Evolutionary conservation across 2,113 vertebrate species (phyloP), one percentile per base, ranked within the genome.

Genomic region (Theristicus caerulescens): DNA sequence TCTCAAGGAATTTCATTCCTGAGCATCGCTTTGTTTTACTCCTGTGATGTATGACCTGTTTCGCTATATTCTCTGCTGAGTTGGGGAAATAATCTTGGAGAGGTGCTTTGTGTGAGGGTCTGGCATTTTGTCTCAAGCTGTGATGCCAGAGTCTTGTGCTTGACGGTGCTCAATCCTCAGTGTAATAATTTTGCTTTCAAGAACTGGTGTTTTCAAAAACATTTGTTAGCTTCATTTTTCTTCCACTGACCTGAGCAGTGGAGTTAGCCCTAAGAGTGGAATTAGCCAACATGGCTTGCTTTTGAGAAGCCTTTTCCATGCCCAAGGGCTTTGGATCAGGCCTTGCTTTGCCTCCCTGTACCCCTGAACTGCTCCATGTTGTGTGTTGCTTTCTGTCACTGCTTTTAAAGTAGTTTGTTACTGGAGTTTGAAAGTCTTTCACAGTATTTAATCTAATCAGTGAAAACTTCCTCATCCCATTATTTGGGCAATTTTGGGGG

Each of bases 371-470:
- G 93, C 55, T 82, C 64, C 13, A 16, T 44, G 62, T 54, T 16
- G 8, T 32, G 79, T 49, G 21, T 69, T 96, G 92, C 92, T 95
- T 93, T 96, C 90, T 95, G 93, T 95, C 76, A 13, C 91, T 90
- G 82, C 81, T 94, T 83, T 52, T 59, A 32, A 92, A 84, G 92
- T 31, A 86, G 90, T 91, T 97, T 97, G 92, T 94, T 96, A 72
- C 88, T 96, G 82, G 82, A 95, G 94, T 95, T 94, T 94, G 97
- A 97, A 98, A 97, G 92, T 81, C 82, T 80, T 97, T 96, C 34
- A 3, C 78, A 32, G 44, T 61, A 88, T 95, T 96, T 96, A 96
- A 98, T 97, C 97, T 98, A 96, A 96, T 98, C 97, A 96, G 92
- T 80, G 81, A 86, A 97, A 97, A 91, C 97, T 95, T 97, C 93